These are phyloP conservation scores for Discoglossus pictus DNA, from an alignment of 2,797 vertebrate genomes.

Conservation along the genomic window DNA sequence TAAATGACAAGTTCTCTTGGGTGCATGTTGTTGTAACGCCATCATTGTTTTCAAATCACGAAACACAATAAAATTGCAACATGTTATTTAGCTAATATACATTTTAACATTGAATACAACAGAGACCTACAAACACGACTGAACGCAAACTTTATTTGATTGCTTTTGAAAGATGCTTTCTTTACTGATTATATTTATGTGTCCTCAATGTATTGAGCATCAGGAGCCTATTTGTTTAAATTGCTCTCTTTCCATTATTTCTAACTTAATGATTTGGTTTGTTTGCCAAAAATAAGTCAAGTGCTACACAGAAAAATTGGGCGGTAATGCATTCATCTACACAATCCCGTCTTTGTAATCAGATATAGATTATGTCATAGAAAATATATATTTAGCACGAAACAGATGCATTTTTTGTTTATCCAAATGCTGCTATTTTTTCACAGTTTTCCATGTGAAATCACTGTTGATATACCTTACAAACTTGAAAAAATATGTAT, in stretches of 20 bases:
- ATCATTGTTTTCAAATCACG: too few species aligned
- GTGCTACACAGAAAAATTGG: conserved; percentile 10
- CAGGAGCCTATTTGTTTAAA: conserved; percentile 7
- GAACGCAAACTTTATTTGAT: too few species aligned
- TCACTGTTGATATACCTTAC: not conserved
- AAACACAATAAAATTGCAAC: too few species aligned
- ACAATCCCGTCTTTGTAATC: conserved; percentile 30
- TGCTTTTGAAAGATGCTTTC: not conserved
- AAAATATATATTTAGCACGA: conserved; percentile 29
- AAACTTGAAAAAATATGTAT: not conserved
- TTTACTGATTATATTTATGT: conserved; percentile 27
- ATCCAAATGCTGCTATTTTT: too few species aligned
- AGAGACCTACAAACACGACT: too few species aligned
- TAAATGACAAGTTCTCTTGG: too few species aligned
- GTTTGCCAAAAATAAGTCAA: conserved; percentile 20
- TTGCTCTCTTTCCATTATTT: conserved; percentile 10
- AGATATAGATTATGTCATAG: conserved; percentile 36
- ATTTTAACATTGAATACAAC: too few species aligned
- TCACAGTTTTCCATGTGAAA: too few species aligned
- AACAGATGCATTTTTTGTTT: conserved; percentile 16
- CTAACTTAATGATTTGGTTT: conserved; percentile 3
- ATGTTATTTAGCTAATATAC: too few species aligned
- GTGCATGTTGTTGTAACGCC: too few species aligned
- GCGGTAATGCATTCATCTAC: conserved; percentile 8
- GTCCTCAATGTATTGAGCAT: not conserved